Percentiles rank a stretch among this genome's conserved stretches.
Conservation (phyloP, 1,140 invertebrate species). For the Drosophila prosaltans region DNA sequence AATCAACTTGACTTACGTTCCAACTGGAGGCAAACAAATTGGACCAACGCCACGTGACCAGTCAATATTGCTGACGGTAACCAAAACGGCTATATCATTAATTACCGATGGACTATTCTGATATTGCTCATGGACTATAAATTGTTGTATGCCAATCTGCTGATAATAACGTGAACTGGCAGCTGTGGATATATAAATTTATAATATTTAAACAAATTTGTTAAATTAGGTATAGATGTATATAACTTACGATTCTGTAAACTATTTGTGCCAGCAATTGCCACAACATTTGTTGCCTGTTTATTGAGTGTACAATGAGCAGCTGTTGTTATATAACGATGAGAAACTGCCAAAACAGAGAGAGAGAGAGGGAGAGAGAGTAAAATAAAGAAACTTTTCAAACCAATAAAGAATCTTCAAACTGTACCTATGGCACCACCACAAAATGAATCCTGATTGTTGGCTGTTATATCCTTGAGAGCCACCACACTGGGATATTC, state of each 20-base stretch:
- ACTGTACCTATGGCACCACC: slow-evolving; percentile 62
- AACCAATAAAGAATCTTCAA: background rate
- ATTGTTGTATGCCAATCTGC: slow-evolving; percentile 53
- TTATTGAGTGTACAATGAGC: slow-evolving; percentile 55
- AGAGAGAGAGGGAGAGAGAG: background rate
- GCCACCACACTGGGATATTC: slow-evolving; percentile 74
- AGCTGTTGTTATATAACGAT: slow-evolving; percentile 64
- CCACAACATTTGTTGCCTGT: slow-evolving; percentile 46
- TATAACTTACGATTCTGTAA: slow-evolving; percentile 51
- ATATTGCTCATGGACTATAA: slow-evolving; percentile 55
- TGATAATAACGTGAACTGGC: slow-evolving; percentile 56
- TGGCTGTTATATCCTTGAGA: slow-evolving; percentile 49
- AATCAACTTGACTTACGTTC: slow-evolving; percentile 48
- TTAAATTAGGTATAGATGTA: no score
- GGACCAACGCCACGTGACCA: slow-evolving; percentile 77
- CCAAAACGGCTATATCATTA: slow-evolving; percentile 71
- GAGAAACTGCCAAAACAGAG: slow-evolving; percentile 44
- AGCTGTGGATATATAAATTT: slow-evolving; percentile 27
- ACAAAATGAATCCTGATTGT: slow-evolving; percentile 46
- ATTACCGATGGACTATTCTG: slow-evolving; percentile 31
- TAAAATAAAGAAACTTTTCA: background rate
- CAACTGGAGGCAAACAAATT: slow-evolving; percentile 67
- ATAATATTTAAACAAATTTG: background rate
- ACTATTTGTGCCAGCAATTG: slow-evolving; percentile 61
- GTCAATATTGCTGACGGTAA: slow-evolving; percentile 49